Conservation (phyloP, 2,888 invertebrate species). For the Andrena dorsata region DNA sequence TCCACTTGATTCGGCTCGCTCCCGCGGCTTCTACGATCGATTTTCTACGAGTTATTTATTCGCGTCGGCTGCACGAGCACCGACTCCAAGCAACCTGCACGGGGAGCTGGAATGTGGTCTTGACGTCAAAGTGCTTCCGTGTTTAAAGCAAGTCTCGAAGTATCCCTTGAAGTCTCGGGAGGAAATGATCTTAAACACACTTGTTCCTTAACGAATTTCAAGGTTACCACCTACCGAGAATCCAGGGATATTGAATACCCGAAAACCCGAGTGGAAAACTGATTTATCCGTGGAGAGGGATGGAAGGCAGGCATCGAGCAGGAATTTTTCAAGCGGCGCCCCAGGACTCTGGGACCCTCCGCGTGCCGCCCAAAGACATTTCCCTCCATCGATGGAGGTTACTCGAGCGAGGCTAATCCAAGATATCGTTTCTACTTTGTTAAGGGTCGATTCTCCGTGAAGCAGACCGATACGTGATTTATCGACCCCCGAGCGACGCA, state of each 20-base stretch:
- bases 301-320: constrained; percentile 23
- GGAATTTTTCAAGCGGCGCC: constrained; percentile 41
- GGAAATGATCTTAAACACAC: too few relatives aligned
- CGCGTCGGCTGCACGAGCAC: constrained; percentile 7
- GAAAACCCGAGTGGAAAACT: background rate
- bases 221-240: constrained; percentile 8
- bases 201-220: background rate
- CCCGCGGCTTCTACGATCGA: constrained; percentile 31
- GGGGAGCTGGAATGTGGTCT: background rate
- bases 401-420: constrained; percentile 60
- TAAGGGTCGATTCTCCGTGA: constrained; percentile 59
- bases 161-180: too few relatives aligned
- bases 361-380: constrained; percentile 38
- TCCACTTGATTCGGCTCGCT: constrained; percentile 56
- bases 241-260: background rate
- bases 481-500: constrained; percentile 37
- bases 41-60: constrained; percentile 51
- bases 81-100: background rate
- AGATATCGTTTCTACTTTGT: constrained; percentile 67
- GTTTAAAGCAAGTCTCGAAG: too few relatives aligned
- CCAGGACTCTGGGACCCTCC: constrained; percentile 27
- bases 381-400: constrained; percentile 32
- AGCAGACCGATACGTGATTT: constrained; percentile 63
- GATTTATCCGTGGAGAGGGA: constrained; percentile 15
- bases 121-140: too few relatives aligned